phyloP scores from a whole-genome alignment of 1,140 invertebrate genomes.

The Metaphire vulgaris region DNA sequence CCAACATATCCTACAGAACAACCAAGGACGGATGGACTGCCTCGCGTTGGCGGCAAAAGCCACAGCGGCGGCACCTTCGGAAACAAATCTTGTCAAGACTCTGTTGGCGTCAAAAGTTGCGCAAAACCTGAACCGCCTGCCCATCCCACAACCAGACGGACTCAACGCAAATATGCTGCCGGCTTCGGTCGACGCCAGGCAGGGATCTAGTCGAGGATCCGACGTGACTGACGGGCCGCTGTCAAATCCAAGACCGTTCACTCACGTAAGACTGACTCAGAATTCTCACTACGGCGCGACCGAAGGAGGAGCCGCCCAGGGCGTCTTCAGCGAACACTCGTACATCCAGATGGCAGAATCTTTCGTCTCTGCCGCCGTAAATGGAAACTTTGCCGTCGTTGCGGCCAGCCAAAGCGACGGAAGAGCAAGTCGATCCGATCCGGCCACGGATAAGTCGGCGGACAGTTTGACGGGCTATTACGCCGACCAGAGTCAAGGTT shows the following conservation, averaged over 20 bases:
- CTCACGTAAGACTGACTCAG: too few relatives aligned
- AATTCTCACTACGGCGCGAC: too few relatives aligned
- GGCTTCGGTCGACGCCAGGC: too few relatives aligned
- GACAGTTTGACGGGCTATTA: background rate
- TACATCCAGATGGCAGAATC: background rate
- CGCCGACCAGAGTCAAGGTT: background rate
- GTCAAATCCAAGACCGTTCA: too few relatives aligned
- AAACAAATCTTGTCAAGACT: background rate
- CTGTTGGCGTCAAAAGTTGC: background rate
- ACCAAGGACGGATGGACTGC: background rate
- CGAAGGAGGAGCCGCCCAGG: background rate
- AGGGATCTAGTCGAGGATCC: too few relatives aligned
- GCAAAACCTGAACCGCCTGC: background rate
- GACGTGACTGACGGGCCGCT: too few relatives aligned
- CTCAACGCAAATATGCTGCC: too few relatives aligned
- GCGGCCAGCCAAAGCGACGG: too few relatives aligned
- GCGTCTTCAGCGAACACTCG: background rate
- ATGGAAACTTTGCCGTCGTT: background rate
- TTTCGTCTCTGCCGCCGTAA: background rate
- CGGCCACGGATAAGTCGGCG: background rate
- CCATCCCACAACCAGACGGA: background rate
- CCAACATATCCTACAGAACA: background rate
- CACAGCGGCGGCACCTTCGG: background rate
- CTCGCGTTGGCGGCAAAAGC: background rate
- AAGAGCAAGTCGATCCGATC: background rate